phyloP scores from a whole-genome alignment of 2,797 vertebrate species.

The Melanotaenia maccullochi region DNA sequence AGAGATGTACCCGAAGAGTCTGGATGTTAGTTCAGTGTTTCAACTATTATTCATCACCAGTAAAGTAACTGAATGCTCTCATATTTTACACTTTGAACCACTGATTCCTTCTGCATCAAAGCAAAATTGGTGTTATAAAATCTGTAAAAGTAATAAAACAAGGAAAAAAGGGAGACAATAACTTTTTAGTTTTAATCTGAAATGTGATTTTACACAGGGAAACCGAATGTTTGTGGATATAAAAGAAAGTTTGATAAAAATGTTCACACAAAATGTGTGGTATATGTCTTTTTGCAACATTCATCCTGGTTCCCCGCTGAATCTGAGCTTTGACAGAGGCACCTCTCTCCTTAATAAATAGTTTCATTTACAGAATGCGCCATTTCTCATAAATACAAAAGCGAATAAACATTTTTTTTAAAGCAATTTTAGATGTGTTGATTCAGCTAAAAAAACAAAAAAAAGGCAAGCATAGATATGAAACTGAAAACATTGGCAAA shows the following conservation, averaged over 20 bases:
- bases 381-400: conserved; percentile 85
- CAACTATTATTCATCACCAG: too few relatives aligned
- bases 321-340: conserved; percentile 71
- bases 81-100: too few relatives aligned
- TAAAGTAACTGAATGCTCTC: too few relatives aligned
- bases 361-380: conserved; percentile 80
- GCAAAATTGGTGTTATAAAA: not conserved
- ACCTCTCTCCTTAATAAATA: conserved; percentile 85
- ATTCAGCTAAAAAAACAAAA: conserved; percentile 85
- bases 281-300: conserved; percentile 71
- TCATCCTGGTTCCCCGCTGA: conserved; percentile 67
- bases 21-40: too few relatives aligned
- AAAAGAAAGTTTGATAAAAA: conserved; percentile 85
- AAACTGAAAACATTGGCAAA: conserved; percentile 86
- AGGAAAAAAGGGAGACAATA: not conserved
- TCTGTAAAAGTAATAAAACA: not conserved
- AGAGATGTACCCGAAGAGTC: too few relatives aligned
- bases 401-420: conserved; percentile 80
- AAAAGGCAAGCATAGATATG: conserved; percentile 73
- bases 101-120: not conserved
- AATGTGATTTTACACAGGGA: conserved; percentile 84
- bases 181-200: conserved; percentile 84
- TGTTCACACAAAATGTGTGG: conserved; percentile 82
- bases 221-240: conserved; percentile 84
- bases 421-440: conserved; percentile 85